Evolutionary conservation across 1,140 invertebrate species (phyloP).

Genomic region (Acromyrmex echinatior): DNA sequence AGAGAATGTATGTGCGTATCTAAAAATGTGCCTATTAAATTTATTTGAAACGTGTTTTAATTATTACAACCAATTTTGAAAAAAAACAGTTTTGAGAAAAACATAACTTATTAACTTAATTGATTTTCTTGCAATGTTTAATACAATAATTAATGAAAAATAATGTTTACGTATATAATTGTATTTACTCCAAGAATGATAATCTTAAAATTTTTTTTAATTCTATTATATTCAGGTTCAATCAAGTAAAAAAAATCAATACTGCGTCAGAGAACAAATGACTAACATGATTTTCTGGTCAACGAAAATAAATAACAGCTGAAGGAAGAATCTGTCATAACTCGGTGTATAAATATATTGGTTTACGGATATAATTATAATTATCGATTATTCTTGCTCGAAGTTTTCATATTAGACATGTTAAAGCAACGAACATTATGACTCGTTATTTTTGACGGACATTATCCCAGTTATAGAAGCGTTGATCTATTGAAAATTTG

Average conservation of each 20-base stretch:
- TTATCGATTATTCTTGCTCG: not conserved
- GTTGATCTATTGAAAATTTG: constrained; percentile 19
- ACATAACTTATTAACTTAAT: not conserved
- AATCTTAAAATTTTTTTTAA: not conserved
- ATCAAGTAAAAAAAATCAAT: constrained; percentile 8
- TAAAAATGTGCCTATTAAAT: not conserved
- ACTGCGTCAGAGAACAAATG: not conserved
- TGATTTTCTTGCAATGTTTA: not conserved
- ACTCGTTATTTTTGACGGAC: constrained; percentile 11
- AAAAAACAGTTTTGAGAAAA: not conserved
- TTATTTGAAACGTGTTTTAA: not conserved
- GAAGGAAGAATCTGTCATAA: not conserved
- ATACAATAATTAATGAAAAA: not conserved
- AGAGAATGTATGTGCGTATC: not conserved
- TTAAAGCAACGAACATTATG: not conserved
- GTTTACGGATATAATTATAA: not conserved
- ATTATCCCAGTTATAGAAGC: constrained; percentile 4
- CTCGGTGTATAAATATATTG: not conserved
- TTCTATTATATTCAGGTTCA: not conserved
- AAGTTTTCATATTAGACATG: constrained; percentile 1
- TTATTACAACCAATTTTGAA: not conserved
- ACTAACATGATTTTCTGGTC: not conserved
- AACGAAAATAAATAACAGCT: not conserved
- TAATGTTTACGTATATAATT: not conserved
- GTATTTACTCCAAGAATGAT: not conserved